Evolutionary conservation across 2,113 vertebrate genomes (phyloP), one percentile per base, ranked within the genome.

Genomic region (Elephantulus edwardii): DNA sequence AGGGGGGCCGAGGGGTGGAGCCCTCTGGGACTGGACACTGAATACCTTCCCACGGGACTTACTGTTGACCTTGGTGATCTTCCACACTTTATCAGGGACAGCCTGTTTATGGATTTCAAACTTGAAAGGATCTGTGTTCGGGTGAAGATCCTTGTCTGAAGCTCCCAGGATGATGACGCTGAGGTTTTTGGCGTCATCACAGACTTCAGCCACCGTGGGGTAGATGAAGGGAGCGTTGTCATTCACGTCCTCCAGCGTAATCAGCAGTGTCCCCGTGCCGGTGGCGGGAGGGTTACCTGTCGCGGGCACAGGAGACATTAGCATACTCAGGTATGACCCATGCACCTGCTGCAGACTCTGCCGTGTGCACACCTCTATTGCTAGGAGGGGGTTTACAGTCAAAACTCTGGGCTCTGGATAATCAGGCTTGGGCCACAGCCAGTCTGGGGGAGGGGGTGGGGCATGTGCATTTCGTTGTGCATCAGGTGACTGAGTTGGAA

Each of bases 51-150:
- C 58, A 7, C 58, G 2, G n/a, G 58, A 98, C 98, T 99, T 97
- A 99, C 99, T 98, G 97, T 99, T 99, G 90, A 99, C 96, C 94
- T 97, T 98, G 94, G 98, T 98, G 92, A 99, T 98, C 89, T 98
- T 99, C 99, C 99, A 99, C 92, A 98, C 97, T 96, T 99, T 99
- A 76, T 99, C 99, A 11, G 98, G 97, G 66, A 98, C 98, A 0
- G 97, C 97, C 91, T 98, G 98, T 92, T 99, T 99, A 54, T 98
- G 98, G 91, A 99, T 97, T 64, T 99, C 99, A 46, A 99, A 99
- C 93, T 98, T 99, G 97, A 99, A 99, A 17, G 99, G 99, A 0
- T 98, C 98, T 11, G 98, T 98, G 19, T 99, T 99, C 58, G 99
- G 99, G 13, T 98, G 97, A 28, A 99, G 98, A 93, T 99, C 99